Evolutionary conservation across 2,888 invertebrate species (phyloP), one percentile per base, ranked within the genome.

Genomic region (Encarsia formosa): DNA sequence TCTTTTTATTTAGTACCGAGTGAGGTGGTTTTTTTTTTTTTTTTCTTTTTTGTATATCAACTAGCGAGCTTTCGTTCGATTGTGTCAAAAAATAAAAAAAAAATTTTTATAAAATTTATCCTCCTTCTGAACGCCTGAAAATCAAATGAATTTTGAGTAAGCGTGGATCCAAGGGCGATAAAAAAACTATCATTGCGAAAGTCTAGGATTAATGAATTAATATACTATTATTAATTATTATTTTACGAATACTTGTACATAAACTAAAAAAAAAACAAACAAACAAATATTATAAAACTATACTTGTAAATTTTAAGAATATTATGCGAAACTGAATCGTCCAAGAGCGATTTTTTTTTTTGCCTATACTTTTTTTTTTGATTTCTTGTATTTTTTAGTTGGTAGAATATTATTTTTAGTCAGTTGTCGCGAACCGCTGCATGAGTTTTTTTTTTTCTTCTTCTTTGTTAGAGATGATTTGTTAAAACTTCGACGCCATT

Each of bases 161-260:
- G n/a, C n/a, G n/a, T 32, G 39, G 43, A 48, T 39, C 44, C 48
- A 47, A 42, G 45, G 41, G 43, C 50, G 41, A 50, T 44, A 46
- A 39, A 54, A 48, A 34, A 46, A 51, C 26, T 41, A 45, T n/a
- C n/a, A n/a, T n/a, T 48, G 45, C 42, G 43, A 56, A 49, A 56
- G 52, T 52, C 40, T 58, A 59, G 58, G 53, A 51, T 55, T 63
- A 64, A 61, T 64, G 61, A 64, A 67, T 65, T 64, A 65, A 67
- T 69, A n/a, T n/a, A n/a, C n/a, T n/a, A n/a, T n/a, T n/a, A n/a
- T n/a, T n/a, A n/a, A n/a, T n/a, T n/a, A 65, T 69, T 67, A 71
- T 69, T 70, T 67, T 67, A 70, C 63, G 65, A 68, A 62, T n/a
- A n/a, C 65, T 59, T 70, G 71, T 71, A 71, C 64, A 71, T 70